Percentiles rank a stretch among this genome's conserved stretches.
These are phyloP conservation scores for Amia ocellicauda DNA, from an alignment of 2,113 vertebrate species.

Conservation along the genomic window DNA sequence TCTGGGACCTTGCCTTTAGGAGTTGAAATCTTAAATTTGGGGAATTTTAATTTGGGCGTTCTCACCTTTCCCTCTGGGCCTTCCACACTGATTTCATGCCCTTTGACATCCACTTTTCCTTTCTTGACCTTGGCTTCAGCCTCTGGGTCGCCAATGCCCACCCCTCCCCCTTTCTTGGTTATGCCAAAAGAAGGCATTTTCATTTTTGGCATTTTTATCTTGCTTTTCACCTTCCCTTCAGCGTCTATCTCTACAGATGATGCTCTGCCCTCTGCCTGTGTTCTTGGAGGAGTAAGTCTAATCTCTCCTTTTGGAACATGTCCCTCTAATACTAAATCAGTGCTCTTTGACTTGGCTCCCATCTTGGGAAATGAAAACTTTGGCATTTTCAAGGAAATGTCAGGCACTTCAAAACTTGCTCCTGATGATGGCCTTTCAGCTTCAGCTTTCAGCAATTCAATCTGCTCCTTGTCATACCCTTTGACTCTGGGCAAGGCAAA, in stretches of 20 bases:
- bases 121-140: conserved; percentile 50
- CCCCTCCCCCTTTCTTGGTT: conserved; percentile 53
- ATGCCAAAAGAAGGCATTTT: conserved; percentile 72
- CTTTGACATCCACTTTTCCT: conserved; percentile 32
- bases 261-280: conserved; percentile 41
- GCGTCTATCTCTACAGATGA: conserved; percentile 51
- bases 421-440: conserved; percentile 55
- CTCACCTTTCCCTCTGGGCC: conserved; percentile 41
- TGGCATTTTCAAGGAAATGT: conserved; percentile 58
- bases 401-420: conserved; percentile 60
- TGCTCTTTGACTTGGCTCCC: conserved; percentile 56
- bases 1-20: conserved; percentile 47
- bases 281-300: conserved; percentile 35
- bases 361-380: conserved; percentile 73
- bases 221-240: conserved; percentile 48
- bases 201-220: conserved; percentile 65
- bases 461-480: conserved; percentile 53
- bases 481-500: conserved; percentile 58
- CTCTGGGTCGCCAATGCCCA: conserved; percentile 39
- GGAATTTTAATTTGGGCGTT: conserved; percentile 54
- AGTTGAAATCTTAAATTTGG: conserved; percentile 55
- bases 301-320: conserved; percentile 36
- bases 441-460: conserved; percentile 54
- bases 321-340: conserved; percentile 40
- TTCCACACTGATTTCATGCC: conserved; percentile 41